These are phyloP conservation scores for Smutsia temminckii DNA, from an alignment of 2,797 vertebrate genomes.

Conservation along the genomic window DNA sequence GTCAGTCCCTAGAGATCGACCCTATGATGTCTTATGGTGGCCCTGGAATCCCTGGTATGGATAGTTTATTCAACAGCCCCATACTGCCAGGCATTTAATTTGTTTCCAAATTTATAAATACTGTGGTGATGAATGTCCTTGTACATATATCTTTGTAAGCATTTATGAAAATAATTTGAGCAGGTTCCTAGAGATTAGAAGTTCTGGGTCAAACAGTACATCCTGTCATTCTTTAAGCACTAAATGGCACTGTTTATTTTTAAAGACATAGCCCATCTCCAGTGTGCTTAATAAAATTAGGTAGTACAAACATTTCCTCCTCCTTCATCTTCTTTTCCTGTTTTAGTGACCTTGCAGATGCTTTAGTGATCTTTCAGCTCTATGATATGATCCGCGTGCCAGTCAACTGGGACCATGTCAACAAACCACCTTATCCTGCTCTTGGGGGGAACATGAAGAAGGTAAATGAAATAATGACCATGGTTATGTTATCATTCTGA, in stretches of 20 bases:
- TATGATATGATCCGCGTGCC: constrained; percentile 92
- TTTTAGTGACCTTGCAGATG: constrained; percentile 93
- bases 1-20: neutral
- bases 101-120: constrained; percentile 31
- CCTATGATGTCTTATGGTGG: neutral
- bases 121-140: neutral
- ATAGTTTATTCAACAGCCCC: neutral
- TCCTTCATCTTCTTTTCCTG: constrained; percentile 29
- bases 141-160: neutral
- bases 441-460: constrained; percentile 96
- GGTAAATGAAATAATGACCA: constrained; percentile 80
- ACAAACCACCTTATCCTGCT: constrained; percentile 91
- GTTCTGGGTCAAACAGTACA: neutral
- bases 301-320: neutral
- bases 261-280: neutral
- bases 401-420: constrained; percentile 93
- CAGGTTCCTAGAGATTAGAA: neutral
- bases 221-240: neutral
- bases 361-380: constrained; percentile 94
- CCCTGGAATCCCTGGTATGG: neutral
- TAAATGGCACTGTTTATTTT: neutral
- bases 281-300: neutral
- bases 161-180: neutral
- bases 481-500: neutral
- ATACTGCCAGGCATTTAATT: neutral